Evolutionary conservation across 2,113 vertebrate genomes (phyloP), one percentile per base, ranked within the genome.

Genomic region (Tonatia bakeri): DNA sequence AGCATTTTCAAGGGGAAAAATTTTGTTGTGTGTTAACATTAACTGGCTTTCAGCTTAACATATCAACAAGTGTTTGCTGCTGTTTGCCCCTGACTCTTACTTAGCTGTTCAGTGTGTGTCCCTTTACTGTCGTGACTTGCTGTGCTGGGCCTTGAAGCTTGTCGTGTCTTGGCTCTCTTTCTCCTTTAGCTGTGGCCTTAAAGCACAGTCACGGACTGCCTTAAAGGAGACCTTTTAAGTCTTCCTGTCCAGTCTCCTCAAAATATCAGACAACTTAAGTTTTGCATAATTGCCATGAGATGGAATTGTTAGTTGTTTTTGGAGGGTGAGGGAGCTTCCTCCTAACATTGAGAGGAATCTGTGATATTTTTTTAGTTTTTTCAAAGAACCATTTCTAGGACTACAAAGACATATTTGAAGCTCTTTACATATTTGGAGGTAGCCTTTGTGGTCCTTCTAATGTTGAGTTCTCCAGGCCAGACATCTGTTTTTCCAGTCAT

Each of bases 401-500:
- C 75, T 86, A 84, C 84, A 90, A 90, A 96, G 87, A 87, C 7
- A 6, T 43, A 43, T 43, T 43, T 43, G 43, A 43, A 76, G 36
- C 12, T 88, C 56, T 85, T 54, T 47, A 89, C n/a, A 59, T 79
- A 40, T 50, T 79, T 96, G 73, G 94, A 87, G 54, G 84, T 76
- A 76, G 13, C 76, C 5, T 6, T 40, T 38, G 22, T 75, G 40
- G 45, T 67, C 56, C 61, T 93, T 69, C 31, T 67, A 75, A 75
- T 15, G 26, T 89, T 59, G 38, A 79, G 16, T 75, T 93, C 79
- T 72, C 69, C 56, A 73, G 70, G 76, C 38, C 84, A 95, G 28
- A 69, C n/a, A 73, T 85, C 94, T 96, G 84, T 95, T 96, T 94
- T 95, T 77, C n/a, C n/a, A 93, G 26, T 84, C n/a, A 72, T 87